phyloP scores from a whole-genome alignment of 2,797 vertebrate genomes.

The Pogonophryne albipinna region DNA sequence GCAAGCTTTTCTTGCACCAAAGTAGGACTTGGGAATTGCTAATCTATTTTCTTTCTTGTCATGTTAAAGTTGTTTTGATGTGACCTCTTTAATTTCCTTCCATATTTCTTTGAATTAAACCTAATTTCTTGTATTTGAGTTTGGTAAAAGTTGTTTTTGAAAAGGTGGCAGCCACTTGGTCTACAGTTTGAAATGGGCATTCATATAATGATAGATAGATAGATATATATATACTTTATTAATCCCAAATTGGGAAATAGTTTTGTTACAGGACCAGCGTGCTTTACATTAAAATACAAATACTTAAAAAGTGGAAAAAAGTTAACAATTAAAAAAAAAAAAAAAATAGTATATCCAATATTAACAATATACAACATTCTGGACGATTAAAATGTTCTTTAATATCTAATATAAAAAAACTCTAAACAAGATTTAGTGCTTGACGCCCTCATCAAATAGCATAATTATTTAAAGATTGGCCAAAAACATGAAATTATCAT shows the following conservation, averaged over 20 bases:
- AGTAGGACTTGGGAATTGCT: not conserved
- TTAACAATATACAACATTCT: no score
- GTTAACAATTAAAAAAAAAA: no score
- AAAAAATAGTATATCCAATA: no score
- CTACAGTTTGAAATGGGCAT: not conserved
- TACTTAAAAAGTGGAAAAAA: no score
- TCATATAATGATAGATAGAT: no score
- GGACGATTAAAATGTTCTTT: no score
- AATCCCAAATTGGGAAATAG: no score
- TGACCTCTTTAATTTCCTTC: not conserved
- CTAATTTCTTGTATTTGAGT: not conserved
- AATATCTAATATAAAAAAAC: no score
- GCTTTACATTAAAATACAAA: no score
- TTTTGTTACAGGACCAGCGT: no score
- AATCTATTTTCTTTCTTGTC: constrained; percentile 14
- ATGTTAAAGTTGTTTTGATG: not conserved
- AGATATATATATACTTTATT: no score
- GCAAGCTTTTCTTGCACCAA: not conserved
- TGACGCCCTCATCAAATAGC: not conserved
- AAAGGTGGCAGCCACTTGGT: not conserved
- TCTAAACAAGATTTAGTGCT: not conserved
- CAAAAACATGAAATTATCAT: not conserved
- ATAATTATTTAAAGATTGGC: not conserved
- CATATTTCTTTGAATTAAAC: not conserved
- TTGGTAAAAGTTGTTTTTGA: not conserved